phyloP scores from a whole-genome alignment of 2,113 vertebrate species.

The Harpagus bidentatus region DNA sequence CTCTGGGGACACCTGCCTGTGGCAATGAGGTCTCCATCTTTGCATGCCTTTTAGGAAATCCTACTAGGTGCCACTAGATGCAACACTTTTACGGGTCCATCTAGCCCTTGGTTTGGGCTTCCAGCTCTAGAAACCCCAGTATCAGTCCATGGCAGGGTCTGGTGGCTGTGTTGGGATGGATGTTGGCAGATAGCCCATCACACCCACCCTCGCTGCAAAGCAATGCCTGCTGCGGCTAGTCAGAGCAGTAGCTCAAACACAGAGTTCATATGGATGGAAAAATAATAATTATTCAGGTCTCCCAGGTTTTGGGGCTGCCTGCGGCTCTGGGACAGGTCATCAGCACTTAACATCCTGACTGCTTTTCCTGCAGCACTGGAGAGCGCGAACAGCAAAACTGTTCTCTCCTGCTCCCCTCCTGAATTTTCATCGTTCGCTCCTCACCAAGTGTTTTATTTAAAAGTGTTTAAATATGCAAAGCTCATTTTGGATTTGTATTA shows the following conservation, averaged over 20 bases:
- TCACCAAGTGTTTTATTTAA: neutral
- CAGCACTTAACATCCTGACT: neutral
- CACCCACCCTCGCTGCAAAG: neutral
- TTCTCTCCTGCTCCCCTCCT: neutral
- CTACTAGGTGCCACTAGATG: neutral
- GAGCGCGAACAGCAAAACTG: fast-evolving
- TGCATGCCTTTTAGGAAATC: neutral
- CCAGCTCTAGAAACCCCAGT: neutral
- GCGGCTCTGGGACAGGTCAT: neutral
- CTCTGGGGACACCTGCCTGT: neutral
- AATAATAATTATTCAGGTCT: neutral
- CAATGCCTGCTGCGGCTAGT: neutral
- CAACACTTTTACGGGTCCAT: neutral
- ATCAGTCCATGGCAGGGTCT: fast-evolving
- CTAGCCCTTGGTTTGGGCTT: neutral
- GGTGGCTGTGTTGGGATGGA: neutral
- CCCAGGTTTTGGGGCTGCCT: neutral
- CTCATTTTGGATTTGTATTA: neutral
- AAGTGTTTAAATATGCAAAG: neutral
- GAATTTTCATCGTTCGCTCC: fast-evolving
- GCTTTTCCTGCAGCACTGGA: neutral
- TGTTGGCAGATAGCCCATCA: neutral
- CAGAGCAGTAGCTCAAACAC: neutral
- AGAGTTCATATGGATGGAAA: neutral
- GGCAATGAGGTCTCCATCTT: neutral